Conservation (phyloP, 2,888 invertebrate species). For the Priocnemis perturbator region DNA sequence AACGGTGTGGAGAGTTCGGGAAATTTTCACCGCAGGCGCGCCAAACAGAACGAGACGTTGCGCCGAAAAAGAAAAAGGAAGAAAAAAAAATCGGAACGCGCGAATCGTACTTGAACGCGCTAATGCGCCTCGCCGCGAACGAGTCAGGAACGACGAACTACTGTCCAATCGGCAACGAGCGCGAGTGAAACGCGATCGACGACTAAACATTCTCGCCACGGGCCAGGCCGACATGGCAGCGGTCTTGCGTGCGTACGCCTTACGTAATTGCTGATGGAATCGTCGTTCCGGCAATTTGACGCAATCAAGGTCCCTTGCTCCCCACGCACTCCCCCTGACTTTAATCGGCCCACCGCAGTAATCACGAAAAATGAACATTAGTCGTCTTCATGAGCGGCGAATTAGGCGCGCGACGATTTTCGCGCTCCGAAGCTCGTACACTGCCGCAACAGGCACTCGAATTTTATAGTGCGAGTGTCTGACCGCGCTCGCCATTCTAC, state of each 20-base stretch:
- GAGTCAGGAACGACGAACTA: too few species aligned
- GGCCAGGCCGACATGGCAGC: too few species aligned
- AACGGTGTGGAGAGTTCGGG: not conserved
- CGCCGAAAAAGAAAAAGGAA: too few species aligned
- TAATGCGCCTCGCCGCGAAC: not conserved
- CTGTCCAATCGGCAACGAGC: not conserved
- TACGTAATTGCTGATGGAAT: constrained; percentile 39
- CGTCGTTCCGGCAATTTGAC: constrained; percentile 61
- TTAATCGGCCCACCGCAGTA: constrained; percentile 4
- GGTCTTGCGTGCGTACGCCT: constrained; percentile 3
- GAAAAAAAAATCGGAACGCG: constrained; percentile 10
- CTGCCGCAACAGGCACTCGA: constrained; percentile 16
- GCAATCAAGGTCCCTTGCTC: constrained; percentile 58
- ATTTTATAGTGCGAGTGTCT: not conserved
- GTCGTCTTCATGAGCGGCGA: too few species aligned
- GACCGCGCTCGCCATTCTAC: too few species aligned
- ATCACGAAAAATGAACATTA: constrained; percentile 49
- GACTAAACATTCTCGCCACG: too few species aligned
- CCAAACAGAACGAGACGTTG: constrained; percentile 12
- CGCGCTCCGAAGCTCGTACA: constrained; percentile 24
- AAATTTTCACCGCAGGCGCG: not conserved
- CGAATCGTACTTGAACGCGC: constrained; percentile 5
- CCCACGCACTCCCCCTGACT: constrained; percentile 48
- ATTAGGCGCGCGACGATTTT: constrained; percentile 36
- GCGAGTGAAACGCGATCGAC: too few species aligned